These are phyloP conservation scores for Hormiphora californensis DNA, from an alignment of 37 sponge, comb jelly and placozoan genomes.

Conservation along the genomic window DNA sequence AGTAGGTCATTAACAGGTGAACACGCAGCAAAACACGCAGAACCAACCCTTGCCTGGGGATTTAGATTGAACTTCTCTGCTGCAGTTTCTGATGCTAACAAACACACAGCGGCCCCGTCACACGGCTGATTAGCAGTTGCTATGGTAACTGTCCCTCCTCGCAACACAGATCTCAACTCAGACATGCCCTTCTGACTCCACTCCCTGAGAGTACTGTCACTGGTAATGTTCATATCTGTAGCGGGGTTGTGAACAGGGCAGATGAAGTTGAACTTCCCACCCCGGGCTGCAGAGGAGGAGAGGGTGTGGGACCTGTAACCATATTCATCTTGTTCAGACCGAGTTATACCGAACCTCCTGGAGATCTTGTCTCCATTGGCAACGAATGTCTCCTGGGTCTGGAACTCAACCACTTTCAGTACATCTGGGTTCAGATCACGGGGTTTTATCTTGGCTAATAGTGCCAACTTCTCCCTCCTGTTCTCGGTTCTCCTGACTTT, in stretches of 20 bases:
- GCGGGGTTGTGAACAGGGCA: background rate
- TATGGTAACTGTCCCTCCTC: conserved; percentile 9
- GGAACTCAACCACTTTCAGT: conserved; percentile 18
- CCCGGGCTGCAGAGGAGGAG: background rate
- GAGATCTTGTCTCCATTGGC: conserved; percentile 25
- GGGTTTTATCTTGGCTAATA: background rate
- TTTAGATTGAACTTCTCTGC: background rate
- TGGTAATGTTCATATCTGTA: background rate
- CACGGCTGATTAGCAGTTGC: conserved; percentile 51
- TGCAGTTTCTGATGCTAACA: conserved; percentile 10
- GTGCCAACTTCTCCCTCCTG: background rate
- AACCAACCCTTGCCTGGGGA: background rate
- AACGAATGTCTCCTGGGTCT: conserved; percentile 7
- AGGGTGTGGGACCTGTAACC: conserved; percentile 26
- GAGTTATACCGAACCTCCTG: background rate
- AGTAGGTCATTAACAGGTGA: conserved; percentile 22
- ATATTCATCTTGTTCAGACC: conserved; percentile 23
- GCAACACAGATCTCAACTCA: background rate
- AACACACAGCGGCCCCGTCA: conserved; percentile 33
- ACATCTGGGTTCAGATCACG: background rate
- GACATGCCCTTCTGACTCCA: background rate
- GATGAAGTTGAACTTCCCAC: conserved; percentile 9
- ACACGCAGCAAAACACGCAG: background rate
- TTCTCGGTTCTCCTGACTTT: background rate
- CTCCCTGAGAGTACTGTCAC: background rate